Conservation (phyloP, 2,888 invertebrate species). For the Ochropleura plecta region DNA sequence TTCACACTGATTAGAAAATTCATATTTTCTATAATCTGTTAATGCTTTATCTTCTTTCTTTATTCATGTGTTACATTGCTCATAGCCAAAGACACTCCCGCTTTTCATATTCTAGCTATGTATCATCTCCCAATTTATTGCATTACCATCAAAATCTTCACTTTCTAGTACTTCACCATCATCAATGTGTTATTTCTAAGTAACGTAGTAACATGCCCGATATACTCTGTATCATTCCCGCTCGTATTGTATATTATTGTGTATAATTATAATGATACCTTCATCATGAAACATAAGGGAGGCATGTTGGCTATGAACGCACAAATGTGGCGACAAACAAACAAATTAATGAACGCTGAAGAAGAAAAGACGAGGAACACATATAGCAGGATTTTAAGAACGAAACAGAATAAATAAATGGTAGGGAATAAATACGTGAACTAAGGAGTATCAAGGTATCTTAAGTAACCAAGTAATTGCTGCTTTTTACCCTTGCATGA, state of each 20-base stretch:
- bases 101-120: constrained; percentile 26
- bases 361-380: background rate
- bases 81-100: constrained; percentile 20
- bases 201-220: constrained; percentile 80
- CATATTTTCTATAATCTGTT: constrained; percentile 10
- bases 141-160: constrained; percentile 6
- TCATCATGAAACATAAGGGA: constrained; percentile 75
- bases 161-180: constrained; percentile 27
- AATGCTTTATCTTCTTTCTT: constrained; percentile 15
- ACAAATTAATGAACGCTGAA: constrained; percentile 1
- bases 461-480: background rate
- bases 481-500: background rate
- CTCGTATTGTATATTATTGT: constrained; percentile 80
- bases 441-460: background rate
- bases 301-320: constrained; percentile 65
- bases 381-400: background rate
- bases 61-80: constrained; percentile 22
- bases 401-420: background rate
- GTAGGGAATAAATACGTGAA: constrained; percentile 9
- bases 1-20: background rate
- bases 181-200: constrained; percentile 57
- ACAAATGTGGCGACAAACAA: constrained; percentile 41
- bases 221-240: constrained; percentile 85
- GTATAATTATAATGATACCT: constrained; percentile 85
- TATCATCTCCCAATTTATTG: constrained; percentile 5